Conservation (phyloP, 2,888 invertebrate genomes). For the Pandemis heparana region DNA sequence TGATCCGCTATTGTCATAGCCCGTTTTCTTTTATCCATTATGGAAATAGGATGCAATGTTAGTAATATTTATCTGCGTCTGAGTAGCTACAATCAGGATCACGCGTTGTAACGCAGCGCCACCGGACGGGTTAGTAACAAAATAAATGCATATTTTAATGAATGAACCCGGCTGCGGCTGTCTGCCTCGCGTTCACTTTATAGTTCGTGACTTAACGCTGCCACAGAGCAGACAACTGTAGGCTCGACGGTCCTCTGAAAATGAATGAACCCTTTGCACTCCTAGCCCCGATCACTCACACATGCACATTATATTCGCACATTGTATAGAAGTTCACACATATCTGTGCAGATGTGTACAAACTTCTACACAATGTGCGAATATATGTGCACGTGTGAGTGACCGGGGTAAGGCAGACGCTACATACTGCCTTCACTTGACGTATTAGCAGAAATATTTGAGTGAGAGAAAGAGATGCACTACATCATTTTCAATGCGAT, state of each 20-base stretch:
- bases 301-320: too few relatives aligned
- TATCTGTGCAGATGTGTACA: too few relatives aligned
- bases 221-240: constrained; percentile 60
- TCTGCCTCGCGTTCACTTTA: constrained; percentile 63
- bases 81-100: constrained; percentile 23
- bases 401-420: too few relatives aligned
- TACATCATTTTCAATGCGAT: too few relatives aligned
- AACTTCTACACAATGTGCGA: too few relatives aligned
- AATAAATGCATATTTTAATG: constrained; percentile 78
- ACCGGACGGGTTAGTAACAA: constrained; percentile 45
- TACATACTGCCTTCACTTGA: too few relatives aligned
- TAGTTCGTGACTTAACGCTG: constrained; percentile 67
- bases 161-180: constrained; percentile 70
- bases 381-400: too few relatives aligned
- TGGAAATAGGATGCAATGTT: neutral
- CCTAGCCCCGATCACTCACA: too few relatives aligned
- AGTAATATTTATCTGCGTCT: neutral
- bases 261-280: neutral
- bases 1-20: neutral
- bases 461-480: too few relatives aligned
- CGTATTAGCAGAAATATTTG: too few relatives aligned
- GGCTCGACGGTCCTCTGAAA: constrained; percentile 24
- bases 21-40: neutral
- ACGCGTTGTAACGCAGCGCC: constrained; percentile 39
- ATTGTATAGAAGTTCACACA: too few relatives aligned